Conservation (phyloP, 2,113 vertebrate species). For the Oxyruncus cristatus region DNA sequence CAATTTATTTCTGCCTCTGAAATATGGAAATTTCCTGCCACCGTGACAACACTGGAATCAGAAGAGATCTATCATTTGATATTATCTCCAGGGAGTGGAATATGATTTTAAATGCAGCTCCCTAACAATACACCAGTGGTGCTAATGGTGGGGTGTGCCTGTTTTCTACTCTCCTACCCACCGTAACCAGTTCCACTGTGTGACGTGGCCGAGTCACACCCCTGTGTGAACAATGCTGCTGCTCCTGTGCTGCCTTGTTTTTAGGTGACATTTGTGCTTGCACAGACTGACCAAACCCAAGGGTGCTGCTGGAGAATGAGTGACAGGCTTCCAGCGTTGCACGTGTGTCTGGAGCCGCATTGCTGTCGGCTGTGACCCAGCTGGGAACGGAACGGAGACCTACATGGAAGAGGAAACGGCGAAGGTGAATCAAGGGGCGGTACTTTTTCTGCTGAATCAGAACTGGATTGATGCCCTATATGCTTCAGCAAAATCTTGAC, state of each 20-base stretch:
- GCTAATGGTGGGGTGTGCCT: constrained; percentile 9
- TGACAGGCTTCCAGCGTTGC: neutral
- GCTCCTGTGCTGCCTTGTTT: neutral
- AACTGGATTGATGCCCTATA: neutral
- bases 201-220: neutral
- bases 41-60: neutral
- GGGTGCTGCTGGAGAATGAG: neutral
- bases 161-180: neutral
- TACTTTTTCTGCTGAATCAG: constrained; percentile 17
- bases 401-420: neutral
- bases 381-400: neutral
- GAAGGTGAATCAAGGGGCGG: neutral
- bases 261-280: neutral
- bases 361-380: neutral
- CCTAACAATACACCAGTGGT: neutral
- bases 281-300: neutral
- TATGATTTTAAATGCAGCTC: neutral
- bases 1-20: neutral
- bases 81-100: neutral
- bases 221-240: constrained; percentile 15
- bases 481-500: neutral
- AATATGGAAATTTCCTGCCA: neutral
- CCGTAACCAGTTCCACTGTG: neutral
- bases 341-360: neutral
- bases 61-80: neutral